A percentile compares a stretch with the other conserved stretches of the same genome.
Conservation (phyloP, 2,797 vertebrate species). For the Danio aesculapii region DNA sequence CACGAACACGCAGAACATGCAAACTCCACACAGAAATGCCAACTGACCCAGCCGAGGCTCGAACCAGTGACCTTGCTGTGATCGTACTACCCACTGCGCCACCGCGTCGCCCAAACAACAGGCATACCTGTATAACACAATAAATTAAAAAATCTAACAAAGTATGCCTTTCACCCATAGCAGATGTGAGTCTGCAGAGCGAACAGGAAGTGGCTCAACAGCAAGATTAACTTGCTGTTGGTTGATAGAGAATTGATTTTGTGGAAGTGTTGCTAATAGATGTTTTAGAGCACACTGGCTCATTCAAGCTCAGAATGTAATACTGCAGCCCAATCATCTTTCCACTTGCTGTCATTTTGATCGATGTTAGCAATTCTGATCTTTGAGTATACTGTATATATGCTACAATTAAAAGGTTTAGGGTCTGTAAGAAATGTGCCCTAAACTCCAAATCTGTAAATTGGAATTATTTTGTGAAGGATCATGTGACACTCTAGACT, state of each 20-base stretch:
- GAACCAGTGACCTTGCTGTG: too few species aligned
- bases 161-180: neutral
- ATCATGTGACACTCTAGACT: neutral
- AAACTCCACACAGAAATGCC: too few species aligned
- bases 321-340: neutral
- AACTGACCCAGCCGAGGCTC: too few species aligned
- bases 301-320: slow-evolving; percentile 17
- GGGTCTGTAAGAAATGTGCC: neutral
- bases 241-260: slow-evolving; percentile 40
- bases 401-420: neutral
- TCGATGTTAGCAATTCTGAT: neutral
- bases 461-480: neutral
- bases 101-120: too few species aligned
- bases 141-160: neutral
- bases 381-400: neutral
- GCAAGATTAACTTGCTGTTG: slow-evolving; percentile 12
- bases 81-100: too few species aligned
- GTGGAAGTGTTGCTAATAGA: slow-evolving; percentile 13
- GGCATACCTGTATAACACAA: neutral
- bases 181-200: neutral
- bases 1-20: too few species aligned
- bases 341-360: neutral
- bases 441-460: neutral
- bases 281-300: slow-evolving; percentile 29
- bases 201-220: slow-evolving; percentile 16